Base-by-base conservation (phyloP, 1,140 invertebrate species). In the Pararge aegeria region DNA sequence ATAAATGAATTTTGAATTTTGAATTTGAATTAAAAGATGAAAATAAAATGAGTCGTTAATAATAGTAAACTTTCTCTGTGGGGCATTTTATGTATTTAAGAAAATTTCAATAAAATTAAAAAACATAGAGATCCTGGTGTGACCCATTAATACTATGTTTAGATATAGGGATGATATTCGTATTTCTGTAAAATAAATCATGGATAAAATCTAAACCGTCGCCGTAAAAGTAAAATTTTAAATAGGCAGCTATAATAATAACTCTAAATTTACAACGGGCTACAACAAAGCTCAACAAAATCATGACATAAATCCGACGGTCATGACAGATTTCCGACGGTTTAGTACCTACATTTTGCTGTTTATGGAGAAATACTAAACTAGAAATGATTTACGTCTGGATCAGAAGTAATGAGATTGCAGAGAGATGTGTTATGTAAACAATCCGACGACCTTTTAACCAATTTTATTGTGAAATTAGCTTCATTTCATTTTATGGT, bases 321-420 rank as follows among this genome's bases (percentile, higher is more conserved):
- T 19, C 38, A 53, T 51, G 50, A 46, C 38, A 24, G 27, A 60
- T 30, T n/a, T 21, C 15, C 12, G 16, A 37, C 12, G n/a, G n/a
- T 49, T 38, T 18, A 57, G 13, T 16, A 56, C 44, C 27, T 27
- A 5, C 27, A 49, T 49, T 53, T 52, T 21, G 37, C 27, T 52
- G 20, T 34, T 59, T 53, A 53, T 60, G 57, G 30, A 34, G 30
- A 16, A 46, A 60, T 53, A 60, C 50, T 53, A 60, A 53, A 51
- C 38, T 48, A 3, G 20, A 60, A 60, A 27, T 54, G 57, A 60
- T 60, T 60, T 54, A 54, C 57, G 50, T 60, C 29, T 44, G 15
- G 42, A 53, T 50, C 42, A 34, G 18, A 60, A 48, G 40, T 60
- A 60, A 60, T 60, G 57, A 53, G 49, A 60, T 60, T 53, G 49